Evolutionary conservation across 1,140 invertebrate species (phyloP).

Genomic region (Pollicipes pollicipes): DNA sequence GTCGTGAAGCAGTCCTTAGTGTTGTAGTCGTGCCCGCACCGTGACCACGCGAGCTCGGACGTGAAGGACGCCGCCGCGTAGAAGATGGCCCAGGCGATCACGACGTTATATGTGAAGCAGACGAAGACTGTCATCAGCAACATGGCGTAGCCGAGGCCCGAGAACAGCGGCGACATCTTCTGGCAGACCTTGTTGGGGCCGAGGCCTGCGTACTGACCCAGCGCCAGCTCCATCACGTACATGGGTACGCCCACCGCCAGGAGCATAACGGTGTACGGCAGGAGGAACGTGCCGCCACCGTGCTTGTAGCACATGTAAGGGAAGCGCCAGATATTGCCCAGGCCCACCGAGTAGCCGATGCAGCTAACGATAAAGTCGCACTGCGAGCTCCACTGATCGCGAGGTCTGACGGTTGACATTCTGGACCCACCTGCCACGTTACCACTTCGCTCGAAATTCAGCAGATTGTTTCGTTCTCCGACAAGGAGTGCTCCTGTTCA

Average conservation of each 20-base stretch:
- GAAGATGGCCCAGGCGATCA: slow-evolving; percentile 14
- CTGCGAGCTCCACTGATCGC: neutral
- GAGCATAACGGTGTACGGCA: slow-evolving; percentile 41
- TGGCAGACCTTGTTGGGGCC: slow-evolving; percentile 42
- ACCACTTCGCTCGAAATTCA: too few relatives aligned
- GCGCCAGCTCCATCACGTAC: slow-evolving; percentile 50
- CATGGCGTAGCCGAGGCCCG: slow-evolving; percentile 17
- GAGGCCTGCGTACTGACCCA: slow-evolving; percentile 64
- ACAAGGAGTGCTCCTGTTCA: too few relatives aligned
- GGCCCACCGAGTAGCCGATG: neutral
- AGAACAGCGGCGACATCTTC: slow-evolving; percentile 11
- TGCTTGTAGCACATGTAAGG: slow-evolving; percentile 20
- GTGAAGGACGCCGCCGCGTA: slow-evolving; percentile 10
- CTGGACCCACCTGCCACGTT: too few relatives aligned
- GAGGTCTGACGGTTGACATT: too few relatives aligned
- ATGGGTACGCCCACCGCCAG: slow-evolving; percentile 46
- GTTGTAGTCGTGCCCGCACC: slow-evolving; percentile 9
- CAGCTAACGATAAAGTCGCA: neutral
- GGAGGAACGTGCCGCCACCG: slow-evolving; percentile 43
- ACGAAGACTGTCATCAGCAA: slow-evolving; percentile 6
- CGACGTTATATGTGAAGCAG: slow-evolving; percentile 14
- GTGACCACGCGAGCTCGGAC: slow-evolving; percentile 1
- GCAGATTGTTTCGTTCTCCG: too few relatives aligned
- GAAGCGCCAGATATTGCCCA: slow-evolving; percentile 29
- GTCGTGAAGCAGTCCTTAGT: neutral